phyloP scores from a whole-genome alignment of 2,113 vertebrate species.

The Falcunculus frontatus region DNA sequence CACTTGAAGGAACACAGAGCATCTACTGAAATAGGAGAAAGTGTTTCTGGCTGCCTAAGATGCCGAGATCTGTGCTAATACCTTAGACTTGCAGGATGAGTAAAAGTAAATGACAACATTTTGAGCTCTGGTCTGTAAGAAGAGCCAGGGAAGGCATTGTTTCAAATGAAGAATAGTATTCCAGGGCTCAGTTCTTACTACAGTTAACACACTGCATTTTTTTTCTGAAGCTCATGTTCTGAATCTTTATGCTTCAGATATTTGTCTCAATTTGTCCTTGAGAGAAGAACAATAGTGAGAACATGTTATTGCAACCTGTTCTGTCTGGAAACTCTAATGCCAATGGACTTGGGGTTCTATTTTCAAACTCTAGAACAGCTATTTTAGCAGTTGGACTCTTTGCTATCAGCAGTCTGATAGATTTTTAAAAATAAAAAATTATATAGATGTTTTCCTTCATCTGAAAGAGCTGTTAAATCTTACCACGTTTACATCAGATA shows the following conservation, averaged over 20 bases:
- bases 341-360: background rate
- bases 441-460: background rate
- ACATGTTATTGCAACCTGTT: background rate
- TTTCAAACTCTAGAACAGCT: background rate
- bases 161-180: background rate
- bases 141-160: background rate
- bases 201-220: background rate
- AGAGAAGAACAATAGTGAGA: background rate
- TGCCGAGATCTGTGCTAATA: background rate
- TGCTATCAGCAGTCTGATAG: background rate
- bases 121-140: background rate
- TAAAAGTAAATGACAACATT: background rate
- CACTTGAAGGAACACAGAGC: conserved; percentile 5
- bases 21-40: background rate
- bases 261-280: background rate
- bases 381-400: background rate
- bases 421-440: background rate
- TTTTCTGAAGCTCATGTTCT: background rate
- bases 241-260: background rate
- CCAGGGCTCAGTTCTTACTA: background rate
- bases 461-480: background rate
- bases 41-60: background rate
- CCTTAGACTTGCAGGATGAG: background rate
- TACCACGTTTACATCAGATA: background rate
- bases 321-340: background rate